phyloP scores from a whole-genome alignment of 2,797 vertebrate species.

The Columba guinea region DNA sequence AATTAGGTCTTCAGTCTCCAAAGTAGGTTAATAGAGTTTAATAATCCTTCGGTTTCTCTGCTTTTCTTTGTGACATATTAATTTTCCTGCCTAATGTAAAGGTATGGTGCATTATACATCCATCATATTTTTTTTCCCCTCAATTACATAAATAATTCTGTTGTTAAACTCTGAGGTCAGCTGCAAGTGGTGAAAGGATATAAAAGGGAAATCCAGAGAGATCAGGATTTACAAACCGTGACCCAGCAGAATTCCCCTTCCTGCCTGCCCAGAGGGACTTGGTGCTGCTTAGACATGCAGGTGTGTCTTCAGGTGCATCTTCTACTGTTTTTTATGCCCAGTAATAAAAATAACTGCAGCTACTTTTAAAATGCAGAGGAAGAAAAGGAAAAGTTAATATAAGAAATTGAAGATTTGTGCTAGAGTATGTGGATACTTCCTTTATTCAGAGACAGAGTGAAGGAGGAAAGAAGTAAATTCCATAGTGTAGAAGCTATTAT shows the following conservation, averaged over 20 bases:
- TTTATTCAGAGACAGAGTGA: background rate
- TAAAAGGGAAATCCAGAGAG: background rate
- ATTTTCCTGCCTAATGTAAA: background rate
- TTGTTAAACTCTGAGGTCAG: background rate
- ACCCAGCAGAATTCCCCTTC: too few relatives aligned
- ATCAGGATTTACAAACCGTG: rapidly evolving
- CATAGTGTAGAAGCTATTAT: background rate
- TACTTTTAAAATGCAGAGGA: background rate
- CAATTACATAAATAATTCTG: background rate
- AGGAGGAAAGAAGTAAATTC: background rate
- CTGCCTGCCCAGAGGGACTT: background rate
- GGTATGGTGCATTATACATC: too few relatives aligned
- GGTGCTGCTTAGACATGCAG: background rate
- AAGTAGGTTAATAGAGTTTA: background rate
- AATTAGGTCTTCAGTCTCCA: background rate
- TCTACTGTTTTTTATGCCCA: background rate
- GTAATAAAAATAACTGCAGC: background rate
- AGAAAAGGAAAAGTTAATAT: background rate
- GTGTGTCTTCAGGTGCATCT: background rate
- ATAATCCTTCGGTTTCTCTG: background rate
- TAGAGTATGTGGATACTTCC: background rate
- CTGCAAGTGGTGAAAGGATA: background rate
- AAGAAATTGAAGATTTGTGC: background rate
- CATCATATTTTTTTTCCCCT: too few relatives aligned
- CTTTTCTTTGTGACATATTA: background rate